Base-by-base conservation (phyloP, 2,797 vertebrate genomes). In the Centropyge bicolor region DNA sequence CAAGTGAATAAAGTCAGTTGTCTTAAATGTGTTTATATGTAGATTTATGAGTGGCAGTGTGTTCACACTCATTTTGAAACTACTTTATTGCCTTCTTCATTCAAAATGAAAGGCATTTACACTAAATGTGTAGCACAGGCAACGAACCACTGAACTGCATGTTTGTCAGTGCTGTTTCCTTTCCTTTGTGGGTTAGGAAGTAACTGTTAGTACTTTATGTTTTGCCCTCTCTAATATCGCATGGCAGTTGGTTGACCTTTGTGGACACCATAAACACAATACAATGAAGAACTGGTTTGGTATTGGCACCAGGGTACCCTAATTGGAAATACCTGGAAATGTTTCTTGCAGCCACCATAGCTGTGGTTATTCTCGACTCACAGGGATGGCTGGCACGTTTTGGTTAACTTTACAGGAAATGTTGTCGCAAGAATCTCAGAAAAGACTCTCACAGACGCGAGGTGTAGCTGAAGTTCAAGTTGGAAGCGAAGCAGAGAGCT, bases 231-330 rank as follows among this genome's bases (percentile, higher is more conserved):
- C 49, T 59, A 27, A 67, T 75, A 66, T 82, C 83, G 65, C 78
- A 86, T 4, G 22, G 56, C 65, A 83, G 79, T 63, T 68, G 78
- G 68, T 89, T 83, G 82, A 86, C 89, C 45, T 80, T 56, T 92
- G 90, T 93, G 82, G 85, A 91, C 78, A 90, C 76, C 19, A 70
- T 82, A 87, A 92, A 89, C 82, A 88, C 12, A 22, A 38, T 56
- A 67, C 70, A 74, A 75, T 0, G 74, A 67, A 80, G 71, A 92
- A 92, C 91, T 86, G 82, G 86, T 93, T 92, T 91, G 49, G 66
- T 76, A 79, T 92, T 91, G 49, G 66, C 74, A 79, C 63, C 74
- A 68, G 48, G 76, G 60, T 20, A 35, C 68, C 24, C 24, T 52
- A 76, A 88, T 76, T 85, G 38, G 63, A 84, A 90, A 84, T 84